phyloP scores from a whole-genome alignment of 2,888 invertebrate species.

The Drosophila limbata region DNA sequence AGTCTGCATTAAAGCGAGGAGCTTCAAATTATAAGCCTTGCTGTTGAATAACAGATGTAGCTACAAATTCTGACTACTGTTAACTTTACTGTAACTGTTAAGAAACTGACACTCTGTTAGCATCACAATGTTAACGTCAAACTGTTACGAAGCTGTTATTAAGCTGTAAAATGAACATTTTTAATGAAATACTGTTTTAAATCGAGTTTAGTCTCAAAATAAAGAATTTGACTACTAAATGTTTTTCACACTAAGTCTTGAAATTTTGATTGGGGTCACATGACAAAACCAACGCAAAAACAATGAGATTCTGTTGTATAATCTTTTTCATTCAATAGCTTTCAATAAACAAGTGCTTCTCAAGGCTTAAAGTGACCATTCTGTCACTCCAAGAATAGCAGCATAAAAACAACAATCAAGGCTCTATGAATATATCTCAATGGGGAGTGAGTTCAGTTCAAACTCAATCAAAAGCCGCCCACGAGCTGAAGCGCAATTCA shows the following conservation, averaged over 20 bases:
- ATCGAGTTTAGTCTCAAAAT: too few species aligned
- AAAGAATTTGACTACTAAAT: background rate
- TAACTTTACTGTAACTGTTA: too few species aligned
- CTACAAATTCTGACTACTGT: background rate
- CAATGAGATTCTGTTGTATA: conserved; percentile 11
- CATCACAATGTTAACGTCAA: too few species aligned
- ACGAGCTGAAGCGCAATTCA: conserved; percentile 41
- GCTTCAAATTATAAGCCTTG: too few species aligned
- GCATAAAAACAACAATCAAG: conserved; percentile 30
- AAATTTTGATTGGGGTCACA: background rate
- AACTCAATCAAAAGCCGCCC: conserved; percentile 54
- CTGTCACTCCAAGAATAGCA: conserved; percentile 32
- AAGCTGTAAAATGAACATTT: too few species aligned
- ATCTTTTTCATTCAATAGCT: conserved; percentile 3
- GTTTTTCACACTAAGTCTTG: background rate
- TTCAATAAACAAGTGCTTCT: background rate
- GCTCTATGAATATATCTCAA: conserved; percentile 11
- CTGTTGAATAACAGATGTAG: background rate
- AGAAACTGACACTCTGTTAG: too few species aligned
- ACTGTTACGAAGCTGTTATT: too few species aligned
- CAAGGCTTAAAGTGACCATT: conserved; percentile 31
- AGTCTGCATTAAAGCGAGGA: too few species aligned
- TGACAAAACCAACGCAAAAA: background rate
- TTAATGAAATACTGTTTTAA: too few species aligned
- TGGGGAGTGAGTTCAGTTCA: conserved; percentile 22